Evolutionary conservation across 2,797 vertebrate genomes (phyloP), one percentile per base, ranked within the genome.

Genomic region (Pitangus sulphuratus): DNA sequence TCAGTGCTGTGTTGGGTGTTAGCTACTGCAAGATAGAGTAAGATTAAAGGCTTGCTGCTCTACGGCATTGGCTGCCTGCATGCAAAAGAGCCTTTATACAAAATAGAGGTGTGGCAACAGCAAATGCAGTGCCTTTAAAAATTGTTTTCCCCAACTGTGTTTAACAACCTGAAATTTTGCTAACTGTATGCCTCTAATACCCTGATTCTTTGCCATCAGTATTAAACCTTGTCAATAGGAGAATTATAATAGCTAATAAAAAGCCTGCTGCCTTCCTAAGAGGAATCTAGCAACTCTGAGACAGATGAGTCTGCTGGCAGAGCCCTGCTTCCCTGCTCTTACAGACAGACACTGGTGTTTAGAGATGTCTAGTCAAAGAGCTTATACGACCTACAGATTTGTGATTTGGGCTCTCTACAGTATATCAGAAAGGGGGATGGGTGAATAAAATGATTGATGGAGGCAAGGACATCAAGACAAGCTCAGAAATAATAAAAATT

Each of bases 401-500:
- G 62, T 78, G 45, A 19, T 74, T 45, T 69, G 57, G 45, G 31
- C 9, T 64, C 31, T 40, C 19, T 75, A 2, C n/a, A 31, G 10
- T 13, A 8, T 45, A 53, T 47, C 13, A 45, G 28, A 19, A 79
- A 35, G 8, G 9, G 25, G 7, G 22, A 12, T 15, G 33, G 47
- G 5, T 83, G 42, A 26, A 83, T 58, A 77, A 87, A 60, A 68
- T n/a, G 51, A 31, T 62, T 57, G 21, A 4, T 78, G 37, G 81
- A 84, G 64, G 77, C 70, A 90, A 30, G 45, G 51, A 21, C 91
- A 91, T 90, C 54, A 83, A 74, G 84, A 85, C 51, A 90, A 95
- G 50, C 57, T 76, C 64, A 93, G 83, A 92, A 95, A 85, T 94
- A 89, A 90, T 87, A 95, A 92, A 97, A 95, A 78, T 26, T 68